These are phyloP conservation scores for Mormyrus proboscirostris DNA, from an alignment of 2,797 vertebrate species.

Conservation along the genomic window DNA sequence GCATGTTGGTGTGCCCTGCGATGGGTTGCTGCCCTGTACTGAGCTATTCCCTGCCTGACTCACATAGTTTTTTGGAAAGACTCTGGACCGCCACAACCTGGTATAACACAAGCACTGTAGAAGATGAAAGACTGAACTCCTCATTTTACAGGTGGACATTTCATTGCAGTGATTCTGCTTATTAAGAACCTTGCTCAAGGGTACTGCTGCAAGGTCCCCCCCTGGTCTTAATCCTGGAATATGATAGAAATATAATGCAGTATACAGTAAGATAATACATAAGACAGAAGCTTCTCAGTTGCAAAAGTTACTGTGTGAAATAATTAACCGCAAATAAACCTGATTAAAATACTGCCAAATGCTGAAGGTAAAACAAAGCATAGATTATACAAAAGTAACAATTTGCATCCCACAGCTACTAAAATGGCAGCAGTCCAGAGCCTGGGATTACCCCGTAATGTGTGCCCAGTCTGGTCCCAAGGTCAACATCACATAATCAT, in stretches of 20 bases:
- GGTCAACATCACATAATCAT: not conserved
- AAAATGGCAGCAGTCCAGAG: not conserved
- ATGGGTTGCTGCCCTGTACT: not conserved
- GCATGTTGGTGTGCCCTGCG: not conserved
- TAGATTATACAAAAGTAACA: not conserved
- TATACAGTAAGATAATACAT: not conserved
- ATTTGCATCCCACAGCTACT: not conserved
- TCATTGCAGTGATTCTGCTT: not conserved
- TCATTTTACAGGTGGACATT: not conserved
- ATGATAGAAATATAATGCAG: not conserved
- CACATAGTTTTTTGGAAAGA: not conserved
- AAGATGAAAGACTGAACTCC: not conserved
- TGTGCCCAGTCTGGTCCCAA: not conserved
- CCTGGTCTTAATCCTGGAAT: not conserved
- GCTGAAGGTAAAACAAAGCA: not conserved
- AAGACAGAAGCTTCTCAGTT: not conserved
- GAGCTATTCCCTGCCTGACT: not conserved
- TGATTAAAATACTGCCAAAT: not conserved
- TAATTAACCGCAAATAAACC: not conserved
- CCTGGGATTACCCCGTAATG: not conserved
- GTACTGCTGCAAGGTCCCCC: not conserved
- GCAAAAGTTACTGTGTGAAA: not conserved
- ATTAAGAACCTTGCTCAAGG: not conserved
- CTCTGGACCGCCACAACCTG: not conserved
- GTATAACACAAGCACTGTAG: not conserved